Percentiles rank a stretch among this genome's conserved stretches.
These are phyloP conservation scores for Calliscelio sp. DNA, from an alignment of 2,888 invertebrate species.

Conservation along the genomic window DNA sequence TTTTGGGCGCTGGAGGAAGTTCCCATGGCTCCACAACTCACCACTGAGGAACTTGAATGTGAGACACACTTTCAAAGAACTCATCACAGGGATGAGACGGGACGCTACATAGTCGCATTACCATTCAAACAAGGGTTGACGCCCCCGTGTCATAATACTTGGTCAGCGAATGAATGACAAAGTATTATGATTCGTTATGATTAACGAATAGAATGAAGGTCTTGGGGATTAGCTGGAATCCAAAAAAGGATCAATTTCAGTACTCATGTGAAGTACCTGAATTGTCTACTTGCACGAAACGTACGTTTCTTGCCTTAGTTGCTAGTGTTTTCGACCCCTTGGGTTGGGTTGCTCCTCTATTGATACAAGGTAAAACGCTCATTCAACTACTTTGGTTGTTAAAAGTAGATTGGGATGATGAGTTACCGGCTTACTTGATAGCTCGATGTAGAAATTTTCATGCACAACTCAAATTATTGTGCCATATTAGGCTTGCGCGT, in stretches of 20 bases:
- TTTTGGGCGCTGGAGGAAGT: not conserved
- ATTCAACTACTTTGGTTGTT: conserved; percentile 22
- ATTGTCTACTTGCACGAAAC: not conserved
- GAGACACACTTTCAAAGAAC: not conserved
- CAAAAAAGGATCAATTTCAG: not conserved
- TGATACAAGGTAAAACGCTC: conserved; percentile 8
- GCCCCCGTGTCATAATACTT: not conserved
- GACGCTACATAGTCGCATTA: not conserved
- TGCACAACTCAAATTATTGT: not conserved
- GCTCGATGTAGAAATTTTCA: not conserved
- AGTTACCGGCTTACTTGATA: not conserved
- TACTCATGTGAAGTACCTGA: not conserved
- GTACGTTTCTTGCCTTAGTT: conserved; percentile 4
- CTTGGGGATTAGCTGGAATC: conserved; percentile 9
- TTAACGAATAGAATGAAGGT: not conserved
- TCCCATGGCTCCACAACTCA: not conserved
- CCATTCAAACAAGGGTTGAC: conserved; percentile 9
- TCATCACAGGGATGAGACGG: not conserved
- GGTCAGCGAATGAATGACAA: not conserved
- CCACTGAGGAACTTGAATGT: not conserved
- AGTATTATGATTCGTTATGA: too few relatives aligned
- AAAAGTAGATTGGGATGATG: conserved; percentile 16
- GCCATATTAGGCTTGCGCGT: not conserved
- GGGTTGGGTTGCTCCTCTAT: not conserved
- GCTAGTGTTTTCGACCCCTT: conserved; percentile 4